Evolutionary conservation across 30 jellyfish, hydroid and myxozoan genomes (phyloP), one percentile per base, ranked within the genome.

Genomic region (Aurelia aurita complex sp. Pacific): DNA sequence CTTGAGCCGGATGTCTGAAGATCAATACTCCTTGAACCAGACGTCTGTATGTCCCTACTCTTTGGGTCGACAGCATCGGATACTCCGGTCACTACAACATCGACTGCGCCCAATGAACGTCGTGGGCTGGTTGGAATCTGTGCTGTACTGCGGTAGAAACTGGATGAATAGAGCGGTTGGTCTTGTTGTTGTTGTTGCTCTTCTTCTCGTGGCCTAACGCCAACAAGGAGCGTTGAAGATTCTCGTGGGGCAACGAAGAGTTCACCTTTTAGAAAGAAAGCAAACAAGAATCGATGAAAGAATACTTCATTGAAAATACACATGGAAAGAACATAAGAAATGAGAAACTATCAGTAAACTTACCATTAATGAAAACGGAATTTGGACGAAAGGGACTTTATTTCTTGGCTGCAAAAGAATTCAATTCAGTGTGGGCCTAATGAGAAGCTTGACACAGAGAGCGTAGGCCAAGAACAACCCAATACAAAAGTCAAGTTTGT

Each of bases 101-200:
- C 97, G 38, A 90, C 96, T 17, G 96, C 69, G 17, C 91, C 83
- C 10, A 90, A 69, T 34, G 78, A 81, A 34, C 85, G 95, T n/a
- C 91, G 95, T 16, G 91, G 82, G 71, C 85, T 76, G 33, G 94
- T 85, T 13, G 94, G 64, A 51, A 90, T 60, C 55, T 77, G 82
- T 0, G 97, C 97, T 2, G 97, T 90, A 79, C 89, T 74, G 71
- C 97, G 91, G 83, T 90, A 90, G 80, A 81, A 90, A 75, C 92
- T 76, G 12, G 96, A 83, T 54, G 86, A 63, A 55, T 90, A 90
- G 34, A 77, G 92, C 52, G 77, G 81, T 64, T 77, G 81, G 75
- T 78, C 60, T 40, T 79, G 82, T 38, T 82, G 79, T 5, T 13
- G 76, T 5, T 13, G 76, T 64, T 66, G 52, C 17, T 73, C 83